Evolutionary conservation across 1,140 invertebrate genomes (phyloP), one percentile per base, ranked within the genome.

Genomic region (Cecropterus lyciades): DNA sequence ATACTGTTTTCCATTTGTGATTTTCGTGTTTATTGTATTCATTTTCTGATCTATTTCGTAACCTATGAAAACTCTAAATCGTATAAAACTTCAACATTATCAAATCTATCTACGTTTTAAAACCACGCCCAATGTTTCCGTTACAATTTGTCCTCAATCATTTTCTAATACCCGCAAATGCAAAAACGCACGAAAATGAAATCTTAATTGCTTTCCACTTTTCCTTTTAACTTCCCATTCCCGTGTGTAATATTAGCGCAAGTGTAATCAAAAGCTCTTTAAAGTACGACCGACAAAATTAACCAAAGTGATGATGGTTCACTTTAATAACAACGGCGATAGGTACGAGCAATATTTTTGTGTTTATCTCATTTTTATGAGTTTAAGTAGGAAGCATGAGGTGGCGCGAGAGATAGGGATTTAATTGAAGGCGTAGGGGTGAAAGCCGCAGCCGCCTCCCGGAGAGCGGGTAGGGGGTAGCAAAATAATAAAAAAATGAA

Each of bases 281-380:
- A 9, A 62, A 62, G 52, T n/a, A 17, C 57, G 57, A 49, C 51
- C 59, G 24, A 42, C 52, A 55, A 53, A 80, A 80, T 79, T 71
- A 79, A 77, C 73, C 67, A 52, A 62, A 69, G 48, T 60, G 57
- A 65, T 70, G 72, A 75, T 71, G 70, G 77, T 67, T 73, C 64
- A 73, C 70, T 85, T 84, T 81, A 82, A 85, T 84, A 88, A 84
- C 72, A 86, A 82, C 68, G 69, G 70, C 72, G 71, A 74, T 79
- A 75, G 77, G 75, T 81, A 80, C 79, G 72, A 85, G 80, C 82
- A 80, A 87, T 88, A 91, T 89, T 89, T 89, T 83, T 85, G 80
- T 89, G 86, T 91, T 88, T 88, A 89, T 91, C 80, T 89, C 88
- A 84, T 85, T 89, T 91, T 91, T 91, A 91, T 85, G 86, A 91